Conservation (phyloP, 1,140 invertebrate species). For the Notospermus geniculatus region DNA sequence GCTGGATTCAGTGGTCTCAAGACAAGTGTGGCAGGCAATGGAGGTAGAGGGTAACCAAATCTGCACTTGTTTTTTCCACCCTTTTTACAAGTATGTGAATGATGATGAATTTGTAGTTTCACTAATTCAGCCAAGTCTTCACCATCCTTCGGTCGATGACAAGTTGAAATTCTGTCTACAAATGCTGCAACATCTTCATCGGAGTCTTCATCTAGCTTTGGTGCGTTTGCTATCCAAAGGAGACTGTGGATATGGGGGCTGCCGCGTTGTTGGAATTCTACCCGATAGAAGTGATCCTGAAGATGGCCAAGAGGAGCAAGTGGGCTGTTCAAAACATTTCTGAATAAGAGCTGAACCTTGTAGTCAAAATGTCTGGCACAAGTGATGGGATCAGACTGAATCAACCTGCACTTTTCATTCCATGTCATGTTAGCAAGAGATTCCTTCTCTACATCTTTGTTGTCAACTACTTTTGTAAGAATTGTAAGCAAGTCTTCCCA, state of each 20-base stretch:
- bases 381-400: constrained; percentile 1
- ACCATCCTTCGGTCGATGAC: constrained; percentile 8
- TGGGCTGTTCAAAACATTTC: background rate
- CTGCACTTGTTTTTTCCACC: constrained; percentile 23
- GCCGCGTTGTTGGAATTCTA: constrained; percentile 4
- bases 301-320: background rate
- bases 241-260: background rate
- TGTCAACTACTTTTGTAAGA: background rate
- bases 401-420: background rate
- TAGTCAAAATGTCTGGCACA: constrained; percentile 7
- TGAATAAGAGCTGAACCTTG: background rate
- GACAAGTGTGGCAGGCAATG: constrained; percentile 15
- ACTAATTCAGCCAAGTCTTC: constrained; percentile 11
- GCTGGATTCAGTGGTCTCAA: background rate
- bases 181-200: constrained; percentile 14
- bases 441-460: background rate
- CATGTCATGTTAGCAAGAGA: background rate
- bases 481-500: background rate
- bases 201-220: constrained; percentile 3
- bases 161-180: constrained; percentile 25
- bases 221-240: background rate
- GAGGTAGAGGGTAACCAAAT: constrained; percentile 27
- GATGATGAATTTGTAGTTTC: constrained; percentile 26
- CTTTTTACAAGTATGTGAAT: constrained; percentile 27
- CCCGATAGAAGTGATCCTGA: background rate